Percentiles rank a stretch among this genome's conserved stretches.
These are phyloP conservation scores for Florisuga fusca DNA, from an alignment of 2,797 vertebrate species.

Conservation along the genomic window DNA sequence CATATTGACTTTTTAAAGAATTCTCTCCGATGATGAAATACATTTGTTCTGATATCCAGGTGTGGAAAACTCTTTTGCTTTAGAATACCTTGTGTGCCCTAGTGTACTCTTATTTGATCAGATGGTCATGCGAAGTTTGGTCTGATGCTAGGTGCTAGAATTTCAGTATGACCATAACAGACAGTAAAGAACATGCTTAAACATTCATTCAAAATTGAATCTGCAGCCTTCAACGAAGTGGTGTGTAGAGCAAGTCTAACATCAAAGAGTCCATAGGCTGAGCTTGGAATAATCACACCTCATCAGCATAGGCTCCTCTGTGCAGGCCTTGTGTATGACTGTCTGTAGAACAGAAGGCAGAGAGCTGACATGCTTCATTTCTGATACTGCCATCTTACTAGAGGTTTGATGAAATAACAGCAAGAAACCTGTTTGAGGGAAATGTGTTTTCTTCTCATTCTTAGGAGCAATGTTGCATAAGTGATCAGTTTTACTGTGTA, in stretches of 20 bases:
- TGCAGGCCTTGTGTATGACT: not conserved
- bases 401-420: not conserved
- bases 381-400: not conserved
- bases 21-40: not conserved
- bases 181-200: not conserved
- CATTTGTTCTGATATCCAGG: not conserved
- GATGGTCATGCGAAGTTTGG: not conserved
- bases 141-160: not conserved
- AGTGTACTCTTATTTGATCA: not conserved
- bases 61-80: not conserved
- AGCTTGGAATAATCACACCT: not conserved
- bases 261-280: not conserved
- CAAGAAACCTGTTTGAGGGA: not conserved
- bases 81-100: not conserved
- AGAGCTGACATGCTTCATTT: not conserved
- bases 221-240: not conserved
- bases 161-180: not conserved
- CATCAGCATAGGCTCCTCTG: not conserved
- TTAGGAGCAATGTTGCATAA: not conserved
- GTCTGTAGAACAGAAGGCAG: not conserved
- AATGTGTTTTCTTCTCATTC: not conserved
- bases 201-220: not conserved
- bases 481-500: not conserved
- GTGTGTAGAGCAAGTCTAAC: not conserved
- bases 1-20: not conserved